Conservation (phyloP, 2,113 vertebrate species). For the Tichodroma muraria region DNA sequence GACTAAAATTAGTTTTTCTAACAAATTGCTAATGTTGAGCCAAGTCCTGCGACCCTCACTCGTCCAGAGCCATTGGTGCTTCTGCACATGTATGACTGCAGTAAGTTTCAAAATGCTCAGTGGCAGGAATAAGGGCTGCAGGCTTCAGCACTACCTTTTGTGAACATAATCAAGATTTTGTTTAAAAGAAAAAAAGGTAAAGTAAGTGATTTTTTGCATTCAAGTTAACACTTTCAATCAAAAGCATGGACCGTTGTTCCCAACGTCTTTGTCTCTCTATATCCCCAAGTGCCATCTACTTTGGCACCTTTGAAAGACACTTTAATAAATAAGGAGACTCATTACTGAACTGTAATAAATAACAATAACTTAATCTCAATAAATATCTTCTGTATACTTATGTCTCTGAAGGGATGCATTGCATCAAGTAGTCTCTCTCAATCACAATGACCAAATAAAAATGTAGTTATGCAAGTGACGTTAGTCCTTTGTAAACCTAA, state of each 20-base stretch:
- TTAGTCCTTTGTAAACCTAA: constrained; percentile 77
- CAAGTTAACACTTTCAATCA: constrained; percentile 63
- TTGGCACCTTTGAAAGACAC: constrained; percentile 88
- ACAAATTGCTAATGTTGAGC: constrained; percentile 18
- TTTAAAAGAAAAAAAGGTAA: constrained; percentile 77
- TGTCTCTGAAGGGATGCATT: constrained; percentile 86
- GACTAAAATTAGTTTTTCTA: constrained; percentile 45
- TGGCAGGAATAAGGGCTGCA: constrained; percentile 1
- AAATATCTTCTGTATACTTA: constrained; percentile 92
- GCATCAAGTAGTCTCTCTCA: constrained; percentile 80
- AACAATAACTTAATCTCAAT: constrained; percentile 99
- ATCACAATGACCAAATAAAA: constrained; percentile 73
- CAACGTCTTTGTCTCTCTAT: constrained; percentile 67
- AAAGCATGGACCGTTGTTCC: constrained; percentile 68
- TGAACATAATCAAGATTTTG: constrained; percentile 18
- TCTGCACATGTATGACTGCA: not conserved
- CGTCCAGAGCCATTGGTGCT: not conserved
- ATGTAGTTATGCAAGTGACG: constrained; percentile 67
- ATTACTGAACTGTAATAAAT: constrained; percentile 96
- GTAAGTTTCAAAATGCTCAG: not conserved
- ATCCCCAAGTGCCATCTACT: constrained; percentile 73
- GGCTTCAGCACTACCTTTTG: not conserved
- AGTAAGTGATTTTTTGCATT: constrained; percentile 81
- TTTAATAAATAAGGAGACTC: constrained; percentile 86
- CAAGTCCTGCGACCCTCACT: not conserved